phyloP scores from a whole-genome alignment of 1,140 invertebrate species.

The Bombyx mandarina region DNA sequence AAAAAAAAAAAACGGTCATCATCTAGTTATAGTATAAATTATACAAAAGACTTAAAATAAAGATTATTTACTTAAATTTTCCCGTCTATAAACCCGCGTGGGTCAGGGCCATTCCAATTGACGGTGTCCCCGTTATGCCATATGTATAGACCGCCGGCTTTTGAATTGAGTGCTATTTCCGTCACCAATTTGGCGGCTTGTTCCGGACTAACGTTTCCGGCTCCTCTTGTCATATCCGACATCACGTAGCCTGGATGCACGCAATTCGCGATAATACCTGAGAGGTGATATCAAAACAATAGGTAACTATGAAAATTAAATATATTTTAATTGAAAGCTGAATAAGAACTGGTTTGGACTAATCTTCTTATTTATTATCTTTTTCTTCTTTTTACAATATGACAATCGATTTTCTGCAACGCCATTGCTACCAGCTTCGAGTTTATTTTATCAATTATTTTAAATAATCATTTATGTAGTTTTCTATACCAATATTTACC shows the following conservation, averaged over 20 bases:
- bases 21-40: too few relatives aligned
- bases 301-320: neutral
- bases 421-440: too few relatives aligned
- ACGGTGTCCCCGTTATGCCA: slow-evolving; percentile 44
- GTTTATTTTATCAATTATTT: too few relatives aligned
- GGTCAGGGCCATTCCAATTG: slow-evolving; percentile 50
- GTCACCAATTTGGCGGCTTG: slow-evolving; percentile 63
- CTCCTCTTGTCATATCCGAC: slow-evolving; percentile 81
- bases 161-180: slow-evolving; percentile 22
- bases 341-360: neutral
- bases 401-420: too few relatives aligned
- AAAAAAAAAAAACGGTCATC: too few relatives aligned
- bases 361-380: too few relatives aligned
- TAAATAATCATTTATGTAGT: too few relatives aligned
- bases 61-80: slow-evolving; percentile 3
- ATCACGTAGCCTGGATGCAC: slow-evolving; percentile 80
- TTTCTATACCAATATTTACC: too few relatives aligned
- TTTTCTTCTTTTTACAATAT: too few relatives aligned
- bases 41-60: too few relatives aligned
- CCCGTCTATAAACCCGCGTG: slow-evolving; percentile 49
- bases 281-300: slow-evolving; percentile 17
- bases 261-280: slow-evolving; percentile 75
- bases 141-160: slow-evolving; percentile 30
- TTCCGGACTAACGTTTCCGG: slow-evolving; percentile 75
- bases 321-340: neutral